Base-by-base conservation (phyloP, 35 echinoderm and acorn worm genomes). In the Eucidaris tribuloides region DNA sequence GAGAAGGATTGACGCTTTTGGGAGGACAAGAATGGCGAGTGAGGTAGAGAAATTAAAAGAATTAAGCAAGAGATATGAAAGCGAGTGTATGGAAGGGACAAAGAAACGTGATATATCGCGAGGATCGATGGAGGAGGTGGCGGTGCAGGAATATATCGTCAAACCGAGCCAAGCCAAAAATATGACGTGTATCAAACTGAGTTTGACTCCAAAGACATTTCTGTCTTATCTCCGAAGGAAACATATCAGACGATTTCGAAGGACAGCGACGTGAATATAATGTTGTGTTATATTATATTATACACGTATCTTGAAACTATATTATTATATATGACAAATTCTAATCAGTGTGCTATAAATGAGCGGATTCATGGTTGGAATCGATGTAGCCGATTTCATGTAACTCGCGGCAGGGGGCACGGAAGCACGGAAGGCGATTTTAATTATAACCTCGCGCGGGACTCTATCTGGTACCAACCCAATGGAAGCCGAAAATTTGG, bases 1-100 rank as follows among this genome's bases (percentile, higher is more conserved):
- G 78, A 35, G 64, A 20, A 90, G 79, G 57, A 90, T 99, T 9
- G 66, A 93, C 9, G 77, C 33, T 0, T 99, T 80, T 64, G 96
- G 96, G n/a, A 76, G 63, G 33, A 79, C 62, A 0, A 85, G 62
- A 48, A 99, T 99, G 96, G 86, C 63, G 0, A 35, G 15, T 35
- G 91, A 99, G 38, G 96, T 99, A 5, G 62, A 59, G 2, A 35
- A 80, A 28, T 79, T 99, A 19, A 32, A 72, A 58, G 42, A 79
- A 27, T 72, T 93, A 58, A 92, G 87, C 9, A 33, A 83, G 7
- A 62, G 80, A 65, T 80, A 89, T 4, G 81, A 86, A 52, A 49
- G 87, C 22, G 72, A 81, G 18, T 99, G 96, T 34, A 88, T 97
- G 5, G 28, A 91, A 5, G 68, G 68, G 22, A 74, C 68, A 40